Evolutionary conservation across 2,797 vertebrate species (phyloP).

Genomic region (Cyprinella venusta): DNA sequence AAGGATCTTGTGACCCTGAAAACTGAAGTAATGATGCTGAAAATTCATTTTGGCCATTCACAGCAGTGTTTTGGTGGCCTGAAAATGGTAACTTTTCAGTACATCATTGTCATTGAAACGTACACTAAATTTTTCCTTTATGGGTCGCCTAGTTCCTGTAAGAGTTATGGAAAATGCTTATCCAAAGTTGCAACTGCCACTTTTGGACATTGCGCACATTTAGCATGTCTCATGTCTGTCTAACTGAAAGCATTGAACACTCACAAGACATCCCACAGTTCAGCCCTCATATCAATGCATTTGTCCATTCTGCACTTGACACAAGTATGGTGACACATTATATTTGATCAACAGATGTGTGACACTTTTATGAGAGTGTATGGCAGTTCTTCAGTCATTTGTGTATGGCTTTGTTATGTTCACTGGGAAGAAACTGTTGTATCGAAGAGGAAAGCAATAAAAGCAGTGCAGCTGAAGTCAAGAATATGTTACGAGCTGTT

Average conservation of each 20-base stretch:
- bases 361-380: constrained; percentile 7
- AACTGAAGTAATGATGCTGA: no score
- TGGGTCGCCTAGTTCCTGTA: background rate
- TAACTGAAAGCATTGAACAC: background rate
- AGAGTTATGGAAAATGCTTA: background rate
- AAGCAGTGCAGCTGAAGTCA: constrained; percentile 23
- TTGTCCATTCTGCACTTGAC: constrained; percentile 25
- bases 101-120: background rate
- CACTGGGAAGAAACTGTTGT: background rate
- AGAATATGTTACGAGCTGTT: constrained; percentile 17
- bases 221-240: background rate
- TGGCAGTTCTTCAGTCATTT: constrained; percentile 17
- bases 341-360: constrained; percentile 9
- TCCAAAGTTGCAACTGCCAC: background rate
- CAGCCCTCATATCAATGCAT: background rate
- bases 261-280: background rate
- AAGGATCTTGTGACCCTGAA: no score
- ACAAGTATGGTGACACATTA: constrained; percentile 1
- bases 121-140: background rate
- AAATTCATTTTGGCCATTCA: no score
- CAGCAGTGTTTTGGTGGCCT: no score
- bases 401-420: constrained; percentile 31
- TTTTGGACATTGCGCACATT: constrained; percentile 25
- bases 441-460: constrained; percentile 29
- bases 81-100: background rate